Evolutionary conservation across 2,888 invertebrate genomes (phyloP).

Genomic region (Eueremaeus valkanovi): DNA sequence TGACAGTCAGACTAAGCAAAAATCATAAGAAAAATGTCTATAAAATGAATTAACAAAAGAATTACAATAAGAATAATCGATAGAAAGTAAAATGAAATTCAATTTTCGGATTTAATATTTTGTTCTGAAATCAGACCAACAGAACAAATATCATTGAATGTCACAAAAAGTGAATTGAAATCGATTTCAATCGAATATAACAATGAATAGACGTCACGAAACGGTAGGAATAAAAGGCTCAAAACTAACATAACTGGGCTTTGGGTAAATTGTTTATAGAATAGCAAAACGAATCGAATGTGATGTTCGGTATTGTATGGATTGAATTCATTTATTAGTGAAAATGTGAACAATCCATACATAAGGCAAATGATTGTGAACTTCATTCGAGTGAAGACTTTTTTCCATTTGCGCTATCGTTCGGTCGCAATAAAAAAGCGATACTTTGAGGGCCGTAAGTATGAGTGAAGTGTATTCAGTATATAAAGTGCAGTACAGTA

Average conservation of each 20-base stretch:
- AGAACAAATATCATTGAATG: no score
- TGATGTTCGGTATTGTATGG: not conserved
- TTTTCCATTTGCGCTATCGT: not conserved
- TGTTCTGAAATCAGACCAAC: no score
- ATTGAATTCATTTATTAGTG: constrained; percentile 20
- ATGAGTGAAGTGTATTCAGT: not conserved
- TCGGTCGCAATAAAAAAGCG: not conserved
- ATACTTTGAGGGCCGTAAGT: not conserved
- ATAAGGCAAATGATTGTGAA: not conserved
- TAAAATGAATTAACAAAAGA: not conserved
- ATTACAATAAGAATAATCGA: not conserved
- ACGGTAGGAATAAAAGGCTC: not conserved
- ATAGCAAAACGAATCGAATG: not conserved
- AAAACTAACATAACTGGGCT: not conserved
- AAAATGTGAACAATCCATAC: constrained; percentile 6
- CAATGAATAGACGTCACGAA: no score
- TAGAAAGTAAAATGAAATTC: not conserved
- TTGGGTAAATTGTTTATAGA: not conserved
- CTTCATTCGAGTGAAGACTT: not conserved
- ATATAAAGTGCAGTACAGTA: no score
- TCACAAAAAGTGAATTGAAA: not conserved
- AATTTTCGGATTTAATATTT: no score
- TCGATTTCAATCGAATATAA: not conserved
- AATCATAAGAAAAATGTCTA: not conserved
- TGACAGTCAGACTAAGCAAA: not conserved